Base-by-base conservation (phyloP, 2,797 vertebrate genomes). In the Mormyrops attenuatus region DNA sequence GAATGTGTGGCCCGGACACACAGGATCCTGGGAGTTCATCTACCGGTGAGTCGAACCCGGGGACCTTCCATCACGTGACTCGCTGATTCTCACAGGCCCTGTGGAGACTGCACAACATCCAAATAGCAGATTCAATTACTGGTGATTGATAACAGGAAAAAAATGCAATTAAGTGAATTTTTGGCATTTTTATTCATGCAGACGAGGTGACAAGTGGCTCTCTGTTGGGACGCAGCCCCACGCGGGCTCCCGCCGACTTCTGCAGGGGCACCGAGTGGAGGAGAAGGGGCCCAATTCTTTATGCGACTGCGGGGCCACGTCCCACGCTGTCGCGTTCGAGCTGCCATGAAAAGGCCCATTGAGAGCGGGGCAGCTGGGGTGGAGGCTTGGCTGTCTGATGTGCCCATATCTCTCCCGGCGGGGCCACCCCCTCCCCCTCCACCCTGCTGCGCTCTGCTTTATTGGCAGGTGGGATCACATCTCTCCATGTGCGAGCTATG, bases 301-400 rank as follows among this genome's bases (percentile, higher is more conserved):
- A 15, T 38, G 93, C 91, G 91, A 91, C 87, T 15, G 49, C 57
- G 92, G 93, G 94, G 94, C 92, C 90, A 90, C 91, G 93, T 95
- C 94, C 94, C 93, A 93, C 93, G 92, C 90, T 92, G 92, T 90
- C 90, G 93, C 91, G 91, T 93, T 92, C 91, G 93, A 94, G 94
- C 93, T 90, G 91, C 93, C 93, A 90, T 94, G 93, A 94, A 95
- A 94, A 93, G 91, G 93, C 93, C 93, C 93, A 95, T 95, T 96
- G 93, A 94, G 93, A 91, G 88, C 55, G 91, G 94, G 93, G 93
- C 94, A 94, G 94, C 94, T 94, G 94, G 94, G 94, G 93, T 90
- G 92, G 50, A 77, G 66, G 66, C 90, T 50, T 1, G 22, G 15
- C 91, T 85, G 87, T 93, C 92, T 93, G 91, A 93, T 92, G 92